Evolutionary conservation across 2,113 vertebrate genomes (phyloP), one percentile per base, ranked within the genome.

Genomic region (Myotis yumanensis): DNA sequence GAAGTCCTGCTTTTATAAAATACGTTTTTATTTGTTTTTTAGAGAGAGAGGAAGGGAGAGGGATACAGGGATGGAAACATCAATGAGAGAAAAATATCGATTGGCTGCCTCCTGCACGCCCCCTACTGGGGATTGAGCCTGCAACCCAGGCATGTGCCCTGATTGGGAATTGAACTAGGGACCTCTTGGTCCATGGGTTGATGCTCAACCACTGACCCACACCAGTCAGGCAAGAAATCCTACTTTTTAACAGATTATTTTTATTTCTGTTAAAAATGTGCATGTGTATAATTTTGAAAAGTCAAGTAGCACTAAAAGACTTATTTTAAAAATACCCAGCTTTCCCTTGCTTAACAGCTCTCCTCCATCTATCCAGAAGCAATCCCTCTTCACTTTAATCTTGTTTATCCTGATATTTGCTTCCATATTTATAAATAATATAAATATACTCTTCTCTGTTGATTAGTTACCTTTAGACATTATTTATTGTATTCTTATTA

Each of bases 401-500:
- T 37, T 71, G 79, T 84, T 92, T 64, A 32, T 37, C 76, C 40
- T 83, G 10, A 46, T 54, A 64, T 90, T 93, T 92, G 48, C 32
- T 73, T 92, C 28, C 15, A 17, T 64, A 54, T 93, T 92, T 86
- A 30, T 88, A 54, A 90, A 69, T 82, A 92, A 79, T 51, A 73
- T 23, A 25, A 51, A 22, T 46, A 51, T 9, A 30, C 12, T 43
- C 16, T 17, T 95, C 23, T 86, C 40, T 93, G 35, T 80, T 73
- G 57, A 89, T 95, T 85, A 87, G 54, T 88, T 22, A 64, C 48
- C 76, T 73, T 73, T 73, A 89, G 69, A 89, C 35, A 86, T 32
- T 43, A 57, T 73, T 91, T 93, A 95, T 77, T 90, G n/a, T 22
- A 28, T 94, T 90, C 40, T n/a, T 59, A 77, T 88, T 72, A 93